Evolutionary conservation across 2,797 vertebrate species (phyloP).

Genomic region (Myoxocephalus aenaeus): DNA sequence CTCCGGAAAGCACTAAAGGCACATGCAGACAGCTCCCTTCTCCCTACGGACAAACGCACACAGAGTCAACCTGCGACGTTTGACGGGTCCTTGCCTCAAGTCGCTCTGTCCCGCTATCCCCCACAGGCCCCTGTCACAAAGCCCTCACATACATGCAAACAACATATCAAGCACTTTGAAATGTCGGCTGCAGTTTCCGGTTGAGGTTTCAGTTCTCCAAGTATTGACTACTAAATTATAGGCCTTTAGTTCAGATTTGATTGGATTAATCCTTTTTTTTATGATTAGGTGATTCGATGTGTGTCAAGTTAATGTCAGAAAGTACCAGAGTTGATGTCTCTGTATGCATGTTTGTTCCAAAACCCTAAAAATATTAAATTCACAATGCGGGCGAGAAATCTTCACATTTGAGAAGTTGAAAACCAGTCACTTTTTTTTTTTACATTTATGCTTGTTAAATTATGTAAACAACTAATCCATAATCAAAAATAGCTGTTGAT

Average conservation of each 20-base stretch:
- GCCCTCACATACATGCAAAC: constrained; percentile 33
- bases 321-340: not conserved
- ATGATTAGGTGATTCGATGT: not conserved
- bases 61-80: constrained; percentile 51
- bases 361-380: not conserved
- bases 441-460: not conserved
- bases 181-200: not conserved
- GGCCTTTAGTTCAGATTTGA: not conserved
- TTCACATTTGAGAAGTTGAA: not conserved
- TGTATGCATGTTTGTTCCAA: not conserved
- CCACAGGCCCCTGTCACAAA: constrained; percentile 39
- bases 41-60: constrained; percentile 27
- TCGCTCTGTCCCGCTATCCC: constrained; percentile 27
- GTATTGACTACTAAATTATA: not conserved
- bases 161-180: constrained; percentile 24
- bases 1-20: constrained; percentile 53
- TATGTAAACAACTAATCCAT: not conserved
- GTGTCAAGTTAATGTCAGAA: not conserved
- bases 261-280: not conserved
- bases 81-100: constrained; percentile 44
- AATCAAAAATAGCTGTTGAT: not conserved
- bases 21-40: constrained; percentile 50
- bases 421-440: not conserved
- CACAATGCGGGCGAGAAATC: not conserved
- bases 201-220: not conserved